Evolutionary conservation across 1,140 invertebrate species (phyloP).

Genomic region (Drosophila truncata): DNA sequence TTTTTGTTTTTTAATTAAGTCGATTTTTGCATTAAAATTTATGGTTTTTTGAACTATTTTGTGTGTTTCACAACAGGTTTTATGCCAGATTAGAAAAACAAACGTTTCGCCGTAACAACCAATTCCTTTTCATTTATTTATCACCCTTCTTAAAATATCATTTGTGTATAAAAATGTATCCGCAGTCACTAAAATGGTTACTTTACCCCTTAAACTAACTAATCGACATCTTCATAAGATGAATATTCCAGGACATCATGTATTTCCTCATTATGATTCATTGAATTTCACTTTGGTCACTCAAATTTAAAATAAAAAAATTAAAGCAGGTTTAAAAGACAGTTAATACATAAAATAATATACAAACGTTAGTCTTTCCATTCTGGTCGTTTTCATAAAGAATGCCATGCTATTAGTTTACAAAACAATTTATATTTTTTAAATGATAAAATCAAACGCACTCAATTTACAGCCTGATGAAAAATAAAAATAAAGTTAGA

Average conservation of each 20-base stretch:
- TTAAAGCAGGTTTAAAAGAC: background rate
- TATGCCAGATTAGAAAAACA: conserved; percentile 7
- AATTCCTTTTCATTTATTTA: conserved; percentile 17
- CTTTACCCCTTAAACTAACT: conserved; percentile 15
- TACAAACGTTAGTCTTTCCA: no score
- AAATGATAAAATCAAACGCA: background rate
- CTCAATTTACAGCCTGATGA: conserved; percentile 2
- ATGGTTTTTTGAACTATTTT: background rate
- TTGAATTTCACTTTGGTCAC: conserved; percentile 2
- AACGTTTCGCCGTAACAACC: conserved; percentile 8
- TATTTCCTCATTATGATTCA: background rate
- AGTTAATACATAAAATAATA: conserved; percentile 1
- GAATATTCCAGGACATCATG: conserved; percentile 17
- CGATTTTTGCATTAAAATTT: no score
- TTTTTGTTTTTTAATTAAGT: background rate
- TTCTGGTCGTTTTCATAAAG: background rate
- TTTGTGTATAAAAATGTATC: conserved; percentile 16
- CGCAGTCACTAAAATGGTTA: conserved; percentile 8
- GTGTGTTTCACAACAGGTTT: background rate
- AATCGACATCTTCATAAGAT: conserved; percentile 8
- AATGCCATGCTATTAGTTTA: background rate
- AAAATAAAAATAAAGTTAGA: background rate
- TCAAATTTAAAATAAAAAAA: background rate
- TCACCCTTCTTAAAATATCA: conserved; percentile 1
- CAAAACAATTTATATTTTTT: background rate